Evolutionary conservation across 2,888 invertebrate species (phyloP), one percentile per base, ranked within the genome.

Genomic region (Cerceris ruficornis): DNA sequence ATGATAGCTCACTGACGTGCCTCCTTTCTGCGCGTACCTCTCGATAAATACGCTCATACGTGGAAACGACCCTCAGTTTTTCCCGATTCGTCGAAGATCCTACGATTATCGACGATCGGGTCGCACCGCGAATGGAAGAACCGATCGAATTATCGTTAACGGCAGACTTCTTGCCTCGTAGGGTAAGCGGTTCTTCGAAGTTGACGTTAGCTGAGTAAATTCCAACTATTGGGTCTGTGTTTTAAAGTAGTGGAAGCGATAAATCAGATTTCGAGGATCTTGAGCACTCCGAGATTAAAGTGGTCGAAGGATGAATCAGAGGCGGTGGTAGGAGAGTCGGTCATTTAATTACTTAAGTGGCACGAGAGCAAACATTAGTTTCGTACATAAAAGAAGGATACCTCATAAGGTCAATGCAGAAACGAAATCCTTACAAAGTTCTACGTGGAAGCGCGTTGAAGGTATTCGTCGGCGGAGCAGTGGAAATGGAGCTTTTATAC

Each of bases 401-500:
- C 69, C 69, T 71, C 73, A 69, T 55, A 75, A 77, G 82, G 82
- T 83, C 86, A 80, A 76, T 78, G 75, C 69, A 61, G 69, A 76
- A 80, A 70, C 76, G 80, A 82, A 80, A 82, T 82, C 85, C 70
- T 80, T 82, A 84, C 86, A 86, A 84, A 82, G 80, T 82, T 86
- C 72, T 69, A 79, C 79, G 73, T 52, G 73, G 67, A 72, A 75
- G 74, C 80, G 82, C 73, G 80, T 84, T 73, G 84, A 84, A 86
- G 87, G 86, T 87, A 88, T 86, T 87, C 87, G 86, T 82, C 88
- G 88, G 86, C 89, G 88, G 85, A 88, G 89, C 86, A 88, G 85
- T 91, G 90, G 90, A 91, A 92, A 92, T 90, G 91, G 91, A 90
- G 92, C 92, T 91, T 91, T 91, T 91, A 91, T 92, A 92, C 91